A percentile compares a stretch with the other conserved stretches of the same genome.
These are phyloP conservation scores for Mechanitis mazaeus DNA, from an alignment of 2,888 invertebrate species.

Conservation along the genomic window DNA sequence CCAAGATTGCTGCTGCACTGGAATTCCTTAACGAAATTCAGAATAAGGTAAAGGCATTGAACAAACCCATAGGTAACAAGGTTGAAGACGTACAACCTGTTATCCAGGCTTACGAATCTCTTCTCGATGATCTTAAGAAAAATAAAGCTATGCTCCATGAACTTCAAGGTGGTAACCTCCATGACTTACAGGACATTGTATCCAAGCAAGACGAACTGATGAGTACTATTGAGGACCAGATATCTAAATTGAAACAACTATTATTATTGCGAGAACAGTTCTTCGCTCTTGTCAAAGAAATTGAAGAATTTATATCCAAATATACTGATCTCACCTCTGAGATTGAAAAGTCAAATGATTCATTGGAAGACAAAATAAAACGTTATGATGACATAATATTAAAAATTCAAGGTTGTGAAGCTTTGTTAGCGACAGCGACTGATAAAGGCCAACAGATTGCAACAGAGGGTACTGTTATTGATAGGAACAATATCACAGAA, in stretches of 20 bases:
- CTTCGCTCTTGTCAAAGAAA: conserved; percentile 89
- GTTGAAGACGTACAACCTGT: conserved; percentile 93
- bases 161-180: conserved; percentile 84
- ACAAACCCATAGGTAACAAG: conserved; percentile 90
- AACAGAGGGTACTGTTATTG: conserved; percentile 90
- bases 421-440: conserved; percentile 87
- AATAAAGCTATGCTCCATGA: conserved; percentile 87
- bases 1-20: conserved; percentile 85
- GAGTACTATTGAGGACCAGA: conserved; percentile 89
- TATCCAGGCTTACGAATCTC: conserved; percentile 85
- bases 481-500: conserved; percentile 91
- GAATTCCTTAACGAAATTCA: conserved; percentile 89
- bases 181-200: conserved; percentile 86
- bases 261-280: conserved; percentile 91
- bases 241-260: conserved; percentile 86
- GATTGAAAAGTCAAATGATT: conserved; percentile 88
- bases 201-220: conserved; percentile 91
- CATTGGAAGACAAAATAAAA: conserved; percentile 90
- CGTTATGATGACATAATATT: conserved; percentile 90
- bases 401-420: conserved; percentile 94
- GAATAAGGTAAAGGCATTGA: conserved; percentile 86
- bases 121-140: conserved; percentile 85
- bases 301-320: conserved; percentile 90
- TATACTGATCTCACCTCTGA: conserved; percentile 90
- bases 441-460: conserved; percentile 96